Evolutionary conservation across 1,140 invertebrate genomes (phyloP).

Genomic region (Pseudachorutes palmiensis): DNA sequence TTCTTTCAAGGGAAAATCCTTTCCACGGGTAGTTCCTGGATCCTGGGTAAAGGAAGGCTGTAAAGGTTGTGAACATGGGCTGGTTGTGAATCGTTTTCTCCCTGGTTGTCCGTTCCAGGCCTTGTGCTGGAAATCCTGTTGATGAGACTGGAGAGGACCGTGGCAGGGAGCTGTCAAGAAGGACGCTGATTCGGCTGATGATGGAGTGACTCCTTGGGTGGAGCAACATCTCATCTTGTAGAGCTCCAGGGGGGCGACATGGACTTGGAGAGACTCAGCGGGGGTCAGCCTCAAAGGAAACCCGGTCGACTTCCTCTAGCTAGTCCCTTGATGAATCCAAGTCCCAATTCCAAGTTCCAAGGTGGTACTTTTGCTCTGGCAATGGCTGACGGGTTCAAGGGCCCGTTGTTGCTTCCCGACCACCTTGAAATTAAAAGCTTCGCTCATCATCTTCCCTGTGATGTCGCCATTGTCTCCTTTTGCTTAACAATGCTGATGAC

Average conservation of each 20-base stretch:
- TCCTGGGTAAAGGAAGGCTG: no score
- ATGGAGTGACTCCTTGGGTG: slow-evolving; percentile 25
- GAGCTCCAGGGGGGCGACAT: slow-evolving; percentile 32
- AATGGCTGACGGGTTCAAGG: no score
- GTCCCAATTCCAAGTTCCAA: not conserved
- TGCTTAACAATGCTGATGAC: not conserved
- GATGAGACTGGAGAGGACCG: not conserved
- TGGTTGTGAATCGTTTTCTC: not conserved
- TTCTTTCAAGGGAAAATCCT: no score
- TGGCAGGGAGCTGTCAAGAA: not conserved
- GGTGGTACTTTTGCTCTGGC: no score
- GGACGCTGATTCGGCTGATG: slow-evolving; percentile 8
- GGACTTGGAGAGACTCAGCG: slow-evolving; percentile 23
- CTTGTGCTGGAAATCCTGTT: slow-evolving; percentile 1
- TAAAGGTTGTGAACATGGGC: no score
- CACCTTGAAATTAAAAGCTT: not conserved
- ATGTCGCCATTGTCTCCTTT: not conserved
- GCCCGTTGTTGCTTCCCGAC: no score
- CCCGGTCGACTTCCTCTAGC: slow-evolving; percentile 14
- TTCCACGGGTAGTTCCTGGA: no score
- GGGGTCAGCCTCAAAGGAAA: slow-evolving; percentile 34
- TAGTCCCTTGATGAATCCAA: not conserved
- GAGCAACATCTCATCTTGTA: slow-evolving; percentile 36
- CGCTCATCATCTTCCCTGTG: not conserved
- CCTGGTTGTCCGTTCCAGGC: not conserved